Evolutionary conservation across 2,888 invertebrate genomes (phyloP).

Genomic region (Drosophila phalerata): DNA sequence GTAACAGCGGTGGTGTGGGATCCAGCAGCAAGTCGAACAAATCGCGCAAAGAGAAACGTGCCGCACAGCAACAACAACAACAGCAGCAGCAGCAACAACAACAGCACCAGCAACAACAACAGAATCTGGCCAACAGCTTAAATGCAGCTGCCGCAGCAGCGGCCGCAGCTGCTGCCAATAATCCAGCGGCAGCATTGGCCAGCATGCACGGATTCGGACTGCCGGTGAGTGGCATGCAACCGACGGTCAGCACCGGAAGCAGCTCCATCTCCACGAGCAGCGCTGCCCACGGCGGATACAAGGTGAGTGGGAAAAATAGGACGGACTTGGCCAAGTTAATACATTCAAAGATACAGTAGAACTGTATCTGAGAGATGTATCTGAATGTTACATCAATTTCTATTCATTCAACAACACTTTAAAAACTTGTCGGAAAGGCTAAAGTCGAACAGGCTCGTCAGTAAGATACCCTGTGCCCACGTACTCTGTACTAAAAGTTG

Average conservation of each 20-base stretch:
- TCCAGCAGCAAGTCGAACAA: slow-evolving; percentile 83
- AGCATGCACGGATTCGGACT: slow-evolving; percentile 84
- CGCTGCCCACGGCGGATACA: slow-evolving; percentile 75
- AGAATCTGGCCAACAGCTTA: slow-evolving; percentile 83
- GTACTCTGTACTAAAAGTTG: too few relatives aligned
- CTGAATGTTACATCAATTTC: too few relatives aligned
- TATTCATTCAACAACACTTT: too few relatives aligned
- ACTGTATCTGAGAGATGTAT: too few relatives aligned
- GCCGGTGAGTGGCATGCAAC: slow-evolving; percentile 83
- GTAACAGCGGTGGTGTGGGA: slow-evolving; percentile 67
- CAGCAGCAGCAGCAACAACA: slow-evolving; percentile 82
- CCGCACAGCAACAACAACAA: slow-evolving; percentile 81
- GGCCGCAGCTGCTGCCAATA: slow-evolving; percentile 79
- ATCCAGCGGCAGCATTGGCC: slow-evolving; percentile 81
- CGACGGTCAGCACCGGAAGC: slow-evolving; percentile 75
- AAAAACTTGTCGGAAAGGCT: too few relatives aligned
- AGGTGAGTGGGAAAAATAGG: slow-evolving; percentile 63
- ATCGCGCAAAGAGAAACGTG: slow-evolving; percentile 84
- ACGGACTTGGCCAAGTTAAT: too few relatives aligned
- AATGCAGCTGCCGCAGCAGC: slow-evolving; percentile 83
- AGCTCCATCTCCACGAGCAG: slow-evolving; percentile 71
- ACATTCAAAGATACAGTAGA: too few relatives aligned
- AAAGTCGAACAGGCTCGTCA: too few relatives aligned
- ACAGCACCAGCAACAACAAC: slow-evolving; percentile 79
- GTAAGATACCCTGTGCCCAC: too few relatives aligned